Evolutionary conservation across 2,888 invertebrate species (phyloP), one percentile per base, ranked within the genome.

Genomic region (Druceiella hillmani): DNA sequence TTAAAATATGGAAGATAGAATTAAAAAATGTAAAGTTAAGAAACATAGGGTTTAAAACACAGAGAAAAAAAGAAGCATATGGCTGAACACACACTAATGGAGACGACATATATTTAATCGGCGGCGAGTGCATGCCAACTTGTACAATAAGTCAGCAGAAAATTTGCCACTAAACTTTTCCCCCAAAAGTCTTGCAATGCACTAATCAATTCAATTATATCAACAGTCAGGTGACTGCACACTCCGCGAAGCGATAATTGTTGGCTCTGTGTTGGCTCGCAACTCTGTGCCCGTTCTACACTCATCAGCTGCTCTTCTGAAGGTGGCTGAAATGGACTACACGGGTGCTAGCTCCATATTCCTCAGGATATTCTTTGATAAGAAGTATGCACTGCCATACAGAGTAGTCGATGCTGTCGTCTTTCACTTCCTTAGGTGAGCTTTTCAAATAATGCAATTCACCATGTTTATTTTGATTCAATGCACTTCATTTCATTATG

Each of bases 261-360:
- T 99, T 39, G 90, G 94, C 14, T 94, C 95, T 31, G 85, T 99
- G 2, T 59, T 99, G 36, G 83, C 87, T 0, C 86, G 89, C 50
- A 89, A 86, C 61, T 92, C 94, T 1, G 88, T 99, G 31, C 98
- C 98, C 0, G 83, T 94, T 37, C 69, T 95, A 16, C 97, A 99
- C 64, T 93, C 98, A 0, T 88, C 92, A 17, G 97, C 97, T 2
- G 93, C 95, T 16, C 79, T 99, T 56, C 66, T 95, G 16, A 91
- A 93, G 70, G 89, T 99, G 40, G 94, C 95, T 26, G 94, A 95
- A 70, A 95, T 98, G 95, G 91, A 89, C 52, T 97, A 95, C 57
- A 87, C 85, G 14, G 98, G 98, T 2, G 91, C 97, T 1, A 95
- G 88, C 62, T 95, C 94, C 17, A 90, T 98, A 54, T 93, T 99